Evolutionary conservation across 2,888 invertebrate genomes (phyloP), one percentile per base, ranked within the genome.

Genomic region (Eurytoma californica): DNA sequence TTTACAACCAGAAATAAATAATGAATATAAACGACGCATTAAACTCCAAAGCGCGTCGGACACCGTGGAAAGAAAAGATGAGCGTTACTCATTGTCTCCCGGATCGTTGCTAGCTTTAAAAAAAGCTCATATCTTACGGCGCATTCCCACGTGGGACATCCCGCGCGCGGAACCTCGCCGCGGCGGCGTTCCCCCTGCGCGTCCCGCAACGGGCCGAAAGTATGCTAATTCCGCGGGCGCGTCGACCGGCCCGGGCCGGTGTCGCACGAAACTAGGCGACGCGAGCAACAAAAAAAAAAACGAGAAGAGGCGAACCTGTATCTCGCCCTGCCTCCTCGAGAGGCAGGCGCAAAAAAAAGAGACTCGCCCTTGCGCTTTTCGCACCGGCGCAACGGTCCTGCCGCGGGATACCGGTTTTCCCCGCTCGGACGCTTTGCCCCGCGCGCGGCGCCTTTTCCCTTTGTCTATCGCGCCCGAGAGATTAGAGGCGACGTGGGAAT

Each of bases 391-490:
- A 89, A 89, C 89, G 89, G 90, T 90, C 90, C 90, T 90, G 87
- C 85, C 80, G 80, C 85, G 82, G 87, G 89, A 90, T 90, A 90
- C 90, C 90, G 90, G 90, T 90, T 89, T 83, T 84, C 86, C 83
- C 82, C 77, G 47, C 83, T 82, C 79, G 83, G 84, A 86, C 88
- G 18, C 60, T 83, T 86, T 84, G 83, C 14, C 16, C n/a, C 53
- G 63, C 39, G 39, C 63, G 24, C 86, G 88, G 89, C 53, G 53
- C 53, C n/a, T 53, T 51, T 51, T 63, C 12, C 63, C 12, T 39
- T 63, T 63, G 63, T 63, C 18, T 63, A 47, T 30, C 2, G 39
- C 39, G 16, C 39, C 18, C 53, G 53, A 2, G 5, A 63, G 72
- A 65, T 55, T 49, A 53, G 65, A 9, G 65, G 47, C 53, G 39